These are phyloP conservation scores for Philopotamus ludificatus DNA, from an alignment of 1,140 invertebrate genomes.

Conservation along the genomic window DNA sequence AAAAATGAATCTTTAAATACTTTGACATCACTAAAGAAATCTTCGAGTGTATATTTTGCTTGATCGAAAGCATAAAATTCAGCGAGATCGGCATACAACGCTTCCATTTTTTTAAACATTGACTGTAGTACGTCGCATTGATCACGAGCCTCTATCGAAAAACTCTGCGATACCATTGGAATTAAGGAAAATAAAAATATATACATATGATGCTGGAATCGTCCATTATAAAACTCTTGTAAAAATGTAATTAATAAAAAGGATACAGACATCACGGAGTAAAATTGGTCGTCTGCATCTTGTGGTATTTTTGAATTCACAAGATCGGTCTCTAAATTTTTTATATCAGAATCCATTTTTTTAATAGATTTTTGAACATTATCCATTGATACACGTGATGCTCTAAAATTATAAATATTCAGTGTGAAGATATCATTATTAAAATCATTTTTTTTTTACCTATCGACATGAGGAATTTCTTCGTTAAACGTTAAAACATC, in stretches of 20 bases:
- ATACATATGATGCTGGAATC: background rate
- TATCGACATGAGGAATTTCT: conserved; percentile 84
- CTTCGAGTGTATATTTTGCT: conserved; percentile 91
- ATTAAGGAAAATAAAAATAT: conserved; percentile 29
- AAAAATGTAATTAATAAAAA: conserved; percentile 41
- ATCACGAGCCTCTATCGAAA: conserved; percentile 76
- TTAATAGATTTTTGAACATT: conserved; percentile 80
- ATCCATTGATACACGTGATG: conserved; percentile 82
- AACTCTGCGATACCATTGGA: conserved; percentile 55
- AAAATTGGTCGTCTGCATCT: conserved; percentile 78
- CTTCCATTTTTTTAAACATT: conserved; percentile 94
- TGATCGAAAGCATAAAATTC: conserved; percentile 94
- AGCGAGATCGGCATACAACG: conserved; percentile 76
- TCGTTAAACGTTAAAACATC: conserved; percentile 81
- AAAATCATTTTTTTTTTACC: conserved; percentile 44
- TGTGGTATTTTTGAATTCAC: conserved; percentile 76
- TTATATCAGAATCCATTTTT: conserved; percentile 83
- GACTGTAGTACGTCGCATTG: conserved; percentile 86
- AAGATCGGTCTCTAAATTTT: conserved; percentile 85
- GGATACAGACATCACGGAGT: conserved; percentile 78
- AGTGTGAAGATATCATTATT: background rate
- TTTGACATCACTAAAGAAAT: conserved; percentile 95
- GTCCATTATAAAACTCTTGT: no score
- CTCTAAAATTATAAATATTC: conserved; percentile 50
- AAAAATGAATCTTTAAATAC: conserved; percentile 91